phyloP scores from a whole-genome alignment of 1,140 invertebrate species.

The Schlechtendalia chinensis region DNA sequence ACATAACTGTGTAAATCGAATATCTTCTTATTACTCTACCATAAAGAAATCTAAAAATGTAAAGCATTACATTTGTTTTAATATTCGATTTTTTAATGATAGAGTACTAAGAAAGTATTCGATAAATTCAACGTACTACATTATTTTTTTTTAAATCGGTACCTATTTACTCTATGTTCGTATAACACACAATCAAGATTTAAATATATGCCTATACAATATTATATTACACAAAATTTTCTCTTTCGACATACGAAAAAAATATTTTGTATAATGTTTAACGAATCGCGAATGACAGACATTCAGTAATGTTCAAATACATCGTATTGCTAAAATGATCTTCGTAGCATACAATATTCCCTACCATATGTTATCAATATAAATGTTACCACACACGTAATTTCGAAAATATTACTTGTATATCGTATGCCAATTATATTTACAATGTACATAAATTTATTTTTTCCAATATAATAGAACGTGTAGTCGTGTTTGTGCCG shows the following conservation, averaged over 20 bases:
- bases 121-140: background rate
- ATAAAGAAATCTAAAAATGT: too few relatives aligned
- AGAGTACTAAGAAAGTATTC: too few relatives aligned
- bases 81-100: too few relatives aligned
- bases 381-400: background rate
- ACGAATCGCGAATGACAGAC: background rate
- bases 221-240: background rate
- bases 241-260: background rate
- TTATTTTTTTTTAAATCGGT: background rate
- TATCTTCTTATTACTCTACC: too few relatives aligned
- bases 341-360: background rate
- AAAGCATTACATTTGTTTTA: too few relatives aligned
- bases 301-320: background rate
- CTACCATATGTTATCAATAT: background rate
- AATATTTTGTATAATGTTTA: background rate
- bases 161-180: background rate
- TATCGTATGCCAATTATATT: background rate
- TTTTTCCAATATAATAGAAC: too few relatives aligned
- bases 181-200: background rate
- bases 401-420: background rate
- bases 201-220: background rate
- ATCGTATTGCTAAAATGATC: background rate
- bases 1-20: too few relatives aligned
- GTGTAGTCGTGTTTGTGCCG: too few relatives aligned
- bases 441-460: too few relatives aligned